These are phyloP conservation scores for Pelecanoides urinatrix DNA, from an alignment of 2,113 vertebrate genomes.

Conservation along the genomic window DNA sequence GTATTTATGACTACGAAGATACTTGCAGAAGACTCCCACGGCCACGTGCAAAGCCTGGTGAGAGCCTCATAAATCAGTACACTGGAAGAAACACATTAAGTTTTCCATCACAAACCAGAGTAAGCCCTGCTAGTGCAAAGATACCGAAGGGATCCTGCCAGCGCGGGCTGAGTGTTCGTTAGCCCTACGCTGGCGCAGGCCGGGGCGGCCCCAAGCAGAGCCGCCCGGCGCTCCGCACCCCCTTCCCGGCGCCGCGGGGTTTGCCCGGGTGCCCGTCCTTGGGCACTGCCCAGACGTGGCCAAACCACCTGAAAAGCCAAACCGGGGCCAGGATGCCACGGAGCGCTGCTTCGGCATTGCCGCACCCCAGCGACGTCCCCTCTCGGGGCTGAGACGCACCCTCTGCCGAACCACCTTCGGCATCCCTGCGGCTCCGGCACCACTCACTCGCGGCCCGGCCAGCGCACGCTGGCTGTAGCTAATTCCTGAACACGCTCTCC, in stretches of 20 bases:
- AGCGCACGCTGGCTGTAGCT: background rate
- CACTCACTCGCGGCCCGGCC: background rate
- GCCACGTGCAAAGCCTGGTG: background rate
- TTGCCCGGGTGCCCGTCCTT: background rate
- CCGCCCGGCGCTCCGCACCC: background rate
- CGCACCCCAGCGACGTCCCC: background rate
- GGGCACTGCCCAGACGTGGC: background rate
- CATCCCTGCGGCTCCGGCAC: background rate
- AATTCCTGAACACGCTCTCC: background rate
- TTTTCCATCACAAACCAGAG: background rate
- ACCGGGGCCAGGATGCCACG: background rate
- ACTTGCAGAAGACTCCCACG: background rate
- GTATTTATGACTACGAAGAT: background rate
- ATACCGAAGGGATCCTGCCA: background rate
- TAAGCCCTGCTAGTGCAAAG: background rate
- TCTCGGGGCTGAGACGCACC: background rate
- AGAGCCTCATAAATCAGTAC: background rate
- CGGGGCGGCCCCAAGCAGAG: background rate
- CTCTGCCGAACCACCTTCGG: background rate
- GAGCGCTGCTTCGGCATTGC: fast-evolving
- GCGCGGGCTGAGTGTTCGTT: too few species aligned
- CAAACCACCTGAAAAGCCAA: background rate
- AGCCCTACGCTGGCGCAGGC: background rate
- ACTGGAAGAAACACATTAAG: background rate
- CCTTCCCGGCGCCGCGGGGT: background rate